These are phyloP conservation scores for Meloidogyne floridensis DNA, from an alignment of 1,140 invertebrate species.

Conservation along the genomic window DNA sequence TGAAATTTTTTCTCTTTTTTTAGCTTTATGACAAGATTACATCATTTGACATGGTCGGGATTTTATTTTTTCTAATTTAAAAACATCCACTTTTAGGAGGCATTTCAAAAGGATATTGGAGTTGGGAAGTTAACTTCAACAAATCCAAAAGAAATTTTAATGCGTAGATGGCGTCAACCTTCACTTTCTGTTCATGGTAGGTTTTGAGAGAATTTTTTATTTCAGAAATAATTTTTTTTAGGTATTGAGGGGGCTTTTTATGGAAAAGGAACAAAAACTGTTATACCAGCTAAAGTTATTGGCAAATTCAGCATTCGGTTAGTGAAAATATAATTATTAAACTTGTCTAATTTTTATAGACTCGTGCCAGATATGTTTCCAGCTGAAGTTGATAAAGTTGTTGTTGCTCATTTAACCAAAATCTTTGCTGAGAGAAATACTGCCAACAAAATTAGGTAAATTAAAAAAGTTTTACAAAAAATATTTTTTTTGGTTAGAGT, in stretches of 20 bases:
- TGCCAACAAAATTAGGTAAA: constrained; percentile 43
- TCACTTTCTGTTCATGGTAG: constrained; percentile 66
- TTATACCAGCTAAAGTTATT: constrained; percentile 69
- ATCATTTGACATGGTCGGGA: background rate
- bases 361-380: constrained; percentile 72
- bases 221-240: constrained; percentile 25
- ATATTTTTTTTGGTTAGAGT: constrained; percentile 48
- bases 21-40: constrained; percentile 4
- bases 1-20: background rate
- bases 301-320: constrained; percentile 69
- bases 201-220: background rate
- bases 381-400: constrained; percentile 37
- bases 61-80: constrained; percentile 3
- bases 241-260: constrained; percentile 85
- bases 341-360: constrained; percentile 40
- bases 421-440: constrained; percentile 42
- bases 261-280: constrained; percentile 81
- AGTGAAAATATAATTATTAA: background rate
- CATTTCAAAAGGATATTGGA: constrained; percentile 78
- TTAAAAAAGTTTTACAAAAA: background rate
- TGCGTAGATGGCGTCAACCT: constrained; percentile 62
- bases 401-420: constrained; percentile 38
- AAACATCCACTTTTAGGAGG: constrained; percentile 67
- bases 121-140: constrained; percentile 74
- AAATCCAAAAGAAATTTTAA: constrained; percentile 72